Base-by-base conservation (phyloP, 2,113 vertebrate species). In the Gobio gobio region DNA sequence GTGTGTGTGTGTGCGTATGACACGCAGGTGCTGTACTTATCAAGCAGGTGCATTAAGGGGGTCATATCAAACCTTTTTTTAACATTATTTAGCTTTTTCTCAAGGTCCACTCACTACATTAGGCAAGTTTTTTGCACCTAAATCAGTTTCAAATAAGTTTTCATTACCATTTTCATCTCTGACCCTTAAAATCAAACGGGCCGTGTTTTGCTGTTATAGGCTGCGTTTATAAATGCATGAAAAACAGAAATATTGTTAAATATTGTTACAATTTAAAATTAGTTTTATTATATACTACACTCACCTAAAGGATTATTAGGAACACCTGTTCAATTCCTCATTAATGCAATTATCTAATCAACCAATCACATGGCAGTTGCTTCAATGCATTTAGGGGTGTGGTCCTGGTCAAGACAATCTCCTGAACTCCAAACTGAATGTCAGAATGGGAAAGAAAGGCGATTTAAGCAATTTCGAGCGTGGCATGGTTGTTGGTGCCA, bases 1-100 rank as follows among this genome's bases (percentile, higher is more conserved):
- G 77, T 78, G 89, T 90, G 92, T 89, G 90, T 88, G 73, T 66
- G 64, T 66, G 64, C 7, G 10, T 10, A 43, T 6, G 68, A 13
- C 18, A 40, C 40, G 6, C 40, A n/a, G 33, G 20, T 88, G 78
- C 3, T 63, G 12, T 74, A 74, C 70, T 79, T 79, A 26, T 40
- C 36, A 45, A 61, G 13, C 40, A 63, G 54, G 29, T 40, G 10
- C 1, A 63, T 26, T 74, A 45, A 45, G 22, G 36, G 40, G 40
- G 58, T 79, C 77, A 10, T 18, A 43, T 26, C 20, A 36, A 7
- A 29, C 24, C 13, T 47, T 43, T 43, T 78, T 78, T 56, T 20
- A 56, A 20, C 3, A 36, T 22, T 36, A n/a, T 77, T 58, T 76
- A n/a, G 10, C 16, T 56, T 40, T 40, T n/a, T 22, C 20, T n/a